These are phyloP conservation scores for Pituophis catenifer DNA, from an alignment of 2,113 vertebrate species.

Conservation along the genomic window DNA sequence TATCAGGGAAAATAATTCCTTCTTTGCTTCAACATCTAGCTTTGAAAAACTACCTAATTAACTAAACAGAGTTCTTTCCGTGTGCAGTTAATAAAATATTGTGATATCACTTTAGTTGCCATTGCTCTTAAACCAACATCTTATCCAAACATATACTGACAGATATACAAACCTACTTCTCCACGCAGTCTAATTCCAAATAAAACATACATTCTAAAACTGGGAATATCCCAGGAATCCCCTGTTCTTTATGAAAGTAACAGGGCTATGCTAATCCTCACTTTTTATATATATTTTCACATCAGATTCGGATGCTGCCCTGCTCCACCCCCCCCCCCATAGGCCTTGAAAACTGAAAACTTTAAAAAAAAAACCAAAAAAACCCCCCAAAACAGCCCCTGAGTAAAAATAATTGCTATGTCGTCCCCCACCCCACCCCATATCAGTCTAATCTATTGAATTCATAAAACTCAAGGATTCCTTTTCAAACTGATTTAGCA, in stretches of 20 bases:
- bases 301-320: not conserved
- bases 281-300: not conserved
- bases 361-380: not conserved
- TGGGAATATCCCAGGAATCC: not conserved
- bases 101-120: conserved; percentile 38
- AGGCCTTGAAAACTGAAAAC: not conserved
- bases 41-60: conserved; percentile 61
- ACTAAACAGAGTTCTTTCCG: conserved; percentile 45
- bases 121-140: conserved; percentile 44
- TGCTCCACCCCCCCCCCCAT: not conserved
- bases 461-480: not conserved
- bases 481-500: not conserved
- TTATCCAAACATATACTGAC: conserved; percentile 32
- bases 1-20: conserved; percentile 20
- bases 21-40: conserved; percentile 31
- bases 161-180: conserved; percentile 25
- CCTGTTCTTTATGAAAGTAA: not conserved
- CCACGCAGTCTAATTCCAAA: conserved; percentile 17
- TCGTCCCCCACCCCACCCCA: fast-evolving
- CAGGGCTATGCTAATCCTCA: not conserved
- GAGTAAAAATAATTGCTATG: not conserved
- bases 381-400: not conserved
- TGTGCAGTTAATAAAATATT: conserved; percentile 50
- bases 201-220: not conserved
- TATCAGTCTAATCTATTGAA: not conserved